Percentiles rank a stretch among this genome's conserved stretches.
Conservation (phyloP, 2,888 invertebrate genomes). For the Clepsis dumicolana region DNA sequence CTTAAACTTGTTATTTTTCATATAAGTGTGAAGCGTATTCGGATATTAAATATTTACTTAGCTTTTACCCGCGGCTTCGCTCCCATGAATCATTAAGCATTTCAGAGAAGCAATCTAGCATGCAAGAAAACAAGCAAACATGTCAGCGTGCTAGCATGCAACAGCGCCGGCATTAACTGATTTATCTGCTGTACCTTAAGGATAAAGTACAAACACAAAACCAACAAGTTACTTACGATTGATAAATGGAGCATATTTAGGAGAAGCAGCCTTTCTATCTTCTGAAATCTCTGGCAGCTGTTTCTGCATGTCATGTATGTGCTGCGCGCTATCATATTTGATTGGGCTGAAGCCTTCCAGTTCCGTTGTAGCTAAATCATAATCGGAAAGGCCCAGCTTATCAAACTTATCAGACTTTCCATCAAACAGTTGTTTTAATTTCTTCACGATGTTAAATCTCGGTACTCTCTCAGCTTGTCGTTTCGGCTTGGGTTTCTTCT, state of each 20-base stretch:
- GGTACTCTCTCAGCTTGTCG: slow-evolving; percentile 48
- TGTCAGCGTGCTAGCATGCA: no score
- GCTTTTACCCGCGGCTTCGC: no score
- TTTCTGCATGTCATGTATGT: background rate
- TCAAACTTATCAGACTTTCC: background rate
- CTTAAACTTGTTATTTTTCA: no score
- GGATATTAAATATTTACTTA: no score
- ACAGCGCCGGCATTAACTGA: no score
- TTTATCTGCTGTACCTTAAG: background rate
- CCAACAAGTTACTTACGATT: background rate
- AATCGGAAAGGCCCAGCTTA: background rate
- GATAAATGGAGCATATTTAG: background rate
- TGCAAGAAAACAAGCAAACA: no score
- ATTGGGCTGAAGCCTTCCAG: background rate
- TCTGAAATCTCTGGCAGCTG: background rate
- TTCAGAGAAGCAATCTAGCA: no score
- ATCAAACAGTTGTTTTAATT: slow-evolving; percentile 59
- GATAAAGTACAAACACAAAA: background rate
- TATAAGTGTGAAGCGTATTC: no score
- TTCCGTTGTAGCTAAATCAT: slow-evolving; percentile 1
- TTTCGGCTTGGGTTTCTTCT: slow-evolving; percentile 45
- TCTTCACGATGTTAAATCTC: slow-evolving; percentile 61
- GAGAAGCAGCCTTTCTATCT: background rate
- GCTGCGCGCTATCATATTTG: background rate
- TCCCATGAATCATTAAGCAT: no score